Evolutionary conservation across 2,888 invertebrate genomes (phyloP), one percentile per base, ranked within the genome.

Genomic region (Caenorhabditis auriculariae): DNA sequence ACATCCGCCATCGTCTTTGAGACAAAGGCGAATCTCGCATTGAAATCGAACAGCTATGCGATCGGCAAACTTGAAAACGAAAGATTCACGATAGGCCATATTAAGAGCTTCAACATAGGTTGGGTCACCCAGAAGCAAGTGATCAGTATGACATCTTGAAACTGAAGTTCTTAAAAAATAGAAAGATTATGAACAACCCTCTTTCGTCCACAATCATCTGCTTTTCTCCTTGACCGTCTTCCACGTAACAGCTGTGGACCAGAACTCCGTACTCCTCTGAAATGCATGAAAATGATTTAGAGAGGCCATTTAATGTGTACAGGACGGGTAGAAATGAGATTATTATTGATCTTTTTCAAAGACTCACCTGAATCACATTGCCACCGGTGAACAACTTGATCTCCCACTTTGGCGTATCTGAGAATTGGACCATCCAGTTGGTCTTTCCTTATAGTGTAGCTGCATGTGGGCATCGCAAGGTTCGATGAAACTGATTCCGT

Each of bases 21-120:
- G 49, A 51, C 81, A 81, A 3, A 81, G 66, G 4, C 74, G 60
- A 38, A 81, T 81, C 56, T 82, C 80, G 51, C 81, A 81, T 50
- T 75, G 74, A 52, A 81, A 81, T 24, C 80, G 66, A n/a, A 81
- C 80, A 5, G 77, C 74, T 2, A 82, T 71, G 17, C 76, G 55
- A 47, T 81, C 81, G 21, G 76, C 81, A 48, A 81, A 82, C 49
- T 82, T 81, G 66, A 81, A 81, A 24, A 81, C 81, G 54, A 74
- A 75, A 3, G 78, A 74, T 54, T 81, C 81, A n/a, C 80, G 63
- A 46, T 81, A 82, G 9, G 81, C 81, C 79, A 81, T 75, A 54
- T 81, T 82, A 29, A 81, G 63, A 1, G 72, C 76, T 51, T 81
- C 76, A 24, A 76, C 74, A 49, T 81, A 81, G 21, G 81, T 81